These are phyloP conservation scores for Urophycis tenuis DNA, from an alignment of 2,797 vertebrate genomes.

Conservation along the genomic window DNA sequence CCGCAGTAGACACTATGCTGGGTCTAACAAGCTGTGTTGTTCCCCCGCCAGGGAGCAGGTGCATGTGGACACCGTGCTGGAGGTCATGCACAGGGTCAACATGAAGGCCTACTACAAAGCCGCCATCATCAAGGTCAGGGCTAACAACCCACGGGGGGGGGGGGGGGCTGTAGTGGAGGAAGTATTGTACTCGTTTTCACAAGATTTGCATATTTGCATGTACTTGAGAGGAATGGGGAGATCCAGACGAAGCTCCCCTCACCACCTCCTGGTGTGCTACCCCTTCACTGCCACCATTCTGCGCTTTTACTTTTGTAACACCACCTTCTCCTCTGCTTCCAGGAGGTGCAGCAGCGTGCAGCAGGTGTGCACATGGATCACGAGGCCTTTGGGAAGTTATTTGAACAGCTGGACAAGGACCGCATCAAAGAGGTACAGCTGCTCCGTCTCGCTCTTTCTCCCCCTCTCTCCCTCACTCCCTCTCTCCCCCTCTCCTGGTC, in stretches of 20 bases:
- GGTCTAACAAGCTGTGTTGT: neutral
- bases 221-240: no score
- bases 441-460: neutral
- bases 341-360: constrained; percentile 65
- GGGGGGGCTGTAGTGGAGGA: neutral
- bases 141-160: neutral
- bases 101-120: constrained; percentile 75
- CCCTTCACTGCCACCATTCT: neutral
- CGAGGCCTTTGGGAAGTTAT: constrained; percentile 79
- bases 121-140: constrained; percentile 73
- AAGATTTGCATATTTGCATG: neutral
- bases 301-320: neutral
- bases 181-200: neutral
- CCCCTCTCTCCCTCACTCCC: no score
- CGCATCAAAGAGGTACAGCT: constrained; percentile 77
- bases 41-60: constrained; percentile 58
- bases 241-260: neutral
- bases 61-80: constrained; percentile 57
- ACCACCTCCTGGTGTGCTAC: neutral
- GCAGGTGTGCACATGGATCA: constrained; percentile 62
- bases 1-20: no score
- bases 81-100: constrained; percentile 75
- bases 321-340: neutral
- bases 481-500: neutral
- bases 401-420: constrained; percentile 85